phyloP scores from a whole-genome alignment of 2,797 vertebrate genomes.

The Gallinago nigripennis region DNA sequence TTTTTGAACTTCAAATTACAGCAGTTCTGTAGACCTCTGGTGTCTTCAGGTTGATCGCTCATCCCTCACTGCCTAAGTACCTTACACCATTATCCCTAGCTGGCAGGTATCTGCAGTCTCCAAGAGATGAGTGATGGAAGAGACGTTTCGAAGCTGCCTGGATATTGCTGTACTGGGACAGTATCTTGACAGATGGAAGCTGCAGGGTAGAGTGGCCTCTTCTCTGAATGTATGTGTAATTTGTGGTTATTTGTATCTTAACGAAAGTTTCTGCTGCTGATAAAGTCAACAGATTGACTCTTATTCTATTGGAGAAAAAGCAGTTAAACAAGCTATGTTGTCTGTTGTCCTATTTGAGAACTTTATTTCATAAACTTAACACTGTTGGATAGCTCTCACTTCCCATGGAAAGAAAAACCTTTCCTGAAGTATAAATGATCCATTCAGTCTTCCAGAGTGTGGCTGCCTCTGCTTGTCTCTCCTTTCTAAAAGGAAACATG shows the following conservation, averaged over 20 bases:
- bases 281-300: not conserved
- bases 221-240: not conserved
- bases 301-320: not conserved
- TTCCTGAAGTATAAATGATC: not conserved
- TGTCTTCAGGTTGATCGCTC: not conserved
- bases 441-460: not conserved
- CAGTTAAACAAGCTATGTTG: not conserved
- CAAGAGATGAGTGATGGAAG: not conserved
- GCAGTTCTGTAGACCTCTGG: not conserved
- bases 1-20: not conserved
- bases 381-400: not conserved
- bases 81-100: not conserved
- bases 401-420: not conserved
- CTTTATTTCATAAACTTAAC: not conserved
- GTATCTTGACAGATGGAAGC: not conserved
- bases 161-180: not conserved
- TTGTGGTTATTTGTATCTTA: not conserved
- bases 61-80: not conserved
- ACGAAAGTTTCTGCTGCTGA: not conserved
- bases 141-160: not conserved
- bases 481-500: not conserved
- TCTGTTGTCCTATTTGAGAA: not conserved
- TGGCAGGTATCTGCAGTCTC: not conserved
- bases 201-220: not conserved
- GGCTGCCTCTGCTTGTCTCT: not conserved